Conservation (phyloP, 2,888 invertebrate species). For the Polietes domitor region DNA sequence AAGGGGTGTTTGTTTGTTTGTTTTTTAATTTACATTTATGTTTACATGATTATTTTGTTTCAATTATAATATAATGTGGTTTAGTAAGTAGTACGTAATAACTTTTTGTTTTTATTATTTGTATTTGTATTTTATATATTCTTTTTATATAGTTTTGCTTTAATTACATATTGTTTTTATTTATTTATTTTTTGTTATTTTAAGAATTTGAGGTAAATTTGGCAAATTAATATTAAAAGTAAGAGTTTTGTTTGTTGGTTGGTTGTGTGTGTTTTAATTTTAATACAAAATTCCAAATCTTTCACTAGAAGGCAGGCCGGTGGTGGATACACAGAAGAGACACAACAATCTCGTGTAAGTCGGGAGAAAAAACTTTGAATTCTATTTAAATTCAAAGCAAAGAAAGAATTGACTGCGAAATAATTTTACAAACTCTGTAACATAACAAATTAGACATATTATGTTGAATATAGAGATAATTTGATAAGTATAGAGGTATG, state of each 20-base stretch:
- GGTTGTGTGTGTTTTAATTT: background rate
- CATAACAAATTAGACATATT: no score
- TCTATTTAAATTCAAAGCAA: no score
- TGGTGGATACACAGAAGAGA: background rate
- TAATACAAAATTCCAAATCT: conserved; percentile 15
- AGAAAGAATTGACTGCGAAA: no score
- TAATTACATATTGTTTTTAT: no score
- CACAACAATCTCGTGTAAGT: no score
- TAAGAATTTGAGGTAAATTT: conserved; percentile 79
- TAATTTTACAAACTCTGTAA: no score
- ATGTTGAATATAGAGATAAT: no score
- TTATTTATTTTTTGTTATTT: no score
- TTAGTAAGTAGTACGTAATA: conserved; percentile 19
- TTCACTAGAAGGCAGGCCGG: background rate
- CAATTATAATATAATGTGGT: conserved; percentile 28
- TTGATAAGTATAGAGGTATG: no score
- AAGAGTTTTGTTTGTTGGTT: conserved; percentile 15
- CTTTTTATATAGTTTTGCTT: no score
- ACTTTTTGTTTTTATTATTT: conserved; percentile 51
- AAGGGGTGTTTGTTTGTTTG: background rate
- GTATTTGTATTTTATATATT: conserved; percentile 44
- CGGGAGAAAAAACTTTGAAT: no score
- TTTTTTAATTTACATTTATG: conserved; percentile 30
- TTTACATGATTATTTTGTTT: conserved; percentile 36
- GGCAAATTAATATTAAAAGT: conserved; percentile 76